These are phyloP conservation scores for Xenotilapia flavipinnis DNA, from an alignment of 2,113 vertebrate species.

Conservation along the genomic window DNA sequence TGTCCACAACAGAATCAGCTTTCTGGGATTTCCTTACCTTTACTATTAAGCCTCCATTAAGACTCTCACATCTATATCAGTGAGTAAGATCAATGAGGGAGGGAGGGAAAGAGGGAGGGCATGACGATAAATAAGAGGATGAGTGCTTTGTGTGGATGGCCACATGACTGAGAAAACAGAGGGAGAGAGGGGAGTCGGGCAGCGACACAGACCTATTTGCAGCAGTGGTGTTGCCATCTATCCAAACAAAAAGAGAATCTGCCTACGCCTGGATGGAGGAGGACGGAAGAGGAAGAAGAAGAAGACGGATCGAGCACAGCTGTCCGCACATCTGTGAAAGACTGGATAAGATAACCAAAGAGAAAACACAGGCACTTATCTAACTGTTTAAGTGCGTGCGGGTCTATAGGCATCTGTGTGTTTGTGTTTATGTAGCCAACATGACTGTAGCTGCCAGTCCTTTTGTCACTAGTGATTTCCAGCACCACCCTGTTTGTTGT, in stretches of 20 bases:
- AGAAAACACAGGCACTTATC: slow-evolving; percentile 1
- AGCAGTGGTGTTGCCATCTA: not conserved
- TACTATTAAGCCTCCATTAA: not conserved
- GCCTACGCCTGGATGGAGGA: slow-evolving; percentile 10
- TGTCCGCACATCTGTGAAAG: slow-evolving; percentile 43
- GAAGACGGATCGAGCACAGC: slow-evolving; percentile 32
- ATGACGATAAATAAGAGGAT: slow-evolving; percentile 26
- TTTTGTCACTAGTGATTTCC: slow-evolving; percentile 16
- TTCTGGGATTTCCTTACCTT: not conserved
- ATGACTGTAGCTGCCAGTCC: not conserved
- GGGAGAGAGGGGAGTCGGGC: not conserved
- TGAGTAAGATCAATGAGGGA: slow-evolving; percentile 34
- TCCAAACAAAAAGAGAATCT: slow-evolving; percentile 11
- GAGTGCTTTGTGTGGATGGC: slow-evolving; percentile 17
- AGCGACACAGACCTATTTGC: not conserved
- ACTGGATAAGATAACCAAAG: slow-evolving; percentile 19
- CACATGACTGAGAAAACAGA: not conserved
- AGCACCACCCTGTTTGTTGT: slow-evolving; percentile 11
- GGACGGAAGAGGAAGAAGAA: not conserved
- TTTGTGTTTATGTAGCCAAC: slow-evolving; percentile 15
- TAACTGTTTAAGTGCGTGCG: not conserved
- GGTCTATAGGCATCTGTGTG: not conserved
- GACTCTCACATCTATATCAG: slow-evolving; percentile 46
- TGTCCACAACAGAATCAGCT: not conserved
- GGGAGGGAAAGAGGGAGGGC: slow-evolving; percentile 7